Evolutionary conservation across 2,888 invertebrate genomes (phyloP).

Genomic region (Tetragonula carbonaria): DNA sequence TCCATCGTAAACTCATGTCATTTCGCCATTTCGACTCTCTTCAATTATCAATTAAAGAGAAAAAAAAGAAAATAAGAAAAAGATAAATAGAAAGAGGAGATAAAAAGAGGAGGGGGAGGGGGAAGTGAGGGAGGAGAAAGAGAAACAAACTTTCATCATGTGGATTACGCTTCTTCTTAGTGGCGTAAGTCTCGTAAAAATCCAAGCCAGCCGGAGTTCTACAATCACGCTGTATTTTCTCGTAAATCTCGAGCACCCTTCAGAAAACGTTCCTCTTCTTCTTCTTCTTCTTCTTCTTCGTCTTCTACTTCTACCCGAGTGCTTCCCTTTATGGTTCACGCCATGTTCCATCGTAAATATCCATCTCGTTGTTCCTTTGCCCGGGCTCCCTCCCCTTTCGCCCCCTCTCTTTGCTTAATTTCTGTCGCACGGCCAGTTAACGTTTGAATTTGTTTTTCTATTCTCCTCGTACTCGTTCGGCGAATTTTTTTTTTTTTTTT

Average conservation of each 20-base stretch:
- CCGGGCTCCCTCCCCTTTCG: neutral
- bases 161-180: neutral
- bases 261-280: neutral
- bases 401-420: neutral
- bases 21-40: neutral
- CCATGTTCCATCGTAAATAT: neutral
- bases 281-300: neutral
- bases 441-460: constrained; percentile 3
- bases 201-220: neutral
- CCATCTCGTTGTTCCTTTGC: neutral
- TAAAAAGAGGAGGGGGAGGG: too few species aligned
- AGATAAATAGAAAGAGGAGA: neutral
- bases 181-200: constrained; percentile 17
- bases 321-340: constrained; percentile 27
- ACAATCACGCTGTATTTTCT: constrained; percentile 31
- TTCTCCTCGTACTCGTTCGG: too few species aligned
- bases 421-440: neutral
- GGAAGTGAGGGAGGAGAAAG: neutral
- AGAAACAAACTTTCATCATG: neutral
- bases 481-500: too few species aligned
- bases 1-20: too few species aligned
- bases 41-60: neutral
- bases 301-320: constrained; percentile 5
- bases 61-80: neutral
- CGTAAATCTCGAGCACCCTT: constrained; percentile 23